Conservation (phyloP, 1,140 invertebrate genomes). For the Cotesia typhae region DNA sequence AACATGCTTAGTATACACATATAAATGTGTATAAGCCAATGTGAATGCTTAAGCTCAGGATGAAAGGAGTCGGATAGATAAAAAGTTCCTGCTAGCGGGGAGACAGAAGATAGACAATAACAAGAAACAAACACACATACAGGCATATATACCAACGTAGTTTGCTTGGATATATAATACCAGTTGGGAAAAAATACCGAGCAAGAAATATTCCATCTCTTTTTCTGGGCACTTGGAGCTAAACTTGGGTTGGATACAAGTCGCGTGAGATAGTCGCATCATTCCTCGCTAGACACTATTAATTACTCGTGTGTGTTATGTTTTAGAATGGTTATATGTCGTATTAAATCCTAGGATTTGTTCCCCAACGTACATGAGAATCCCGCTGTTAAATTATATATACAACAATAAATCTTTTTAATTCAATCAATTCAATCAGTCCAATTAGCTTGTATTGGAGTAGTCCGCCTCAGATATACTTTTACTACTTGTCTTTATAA, state of each 20-base stretch:
- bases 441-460: neutral
- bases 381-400: conserved; percentile 15
- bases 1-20: neutral
- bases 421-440: conserved; percentile 25
- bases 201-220: neutral
- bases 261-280: conserved; percentile 61
- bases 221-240: neutral
- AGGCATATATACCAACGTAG: neutral
- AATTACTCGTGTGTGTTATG: conserved; percentile 58
- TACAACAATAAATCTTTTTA: conserved; percentile 3
- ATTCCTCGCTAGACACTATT: conserved; percentile 57
- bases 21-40: conserved; percentile 26
- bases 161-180: neutral
- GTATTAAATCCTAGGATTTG: conserved; percentile 49
- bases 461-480: neutral
- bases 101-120: neutral
- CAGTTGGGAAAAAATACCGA: neutral
- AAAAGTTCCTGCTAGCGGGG: neutral
- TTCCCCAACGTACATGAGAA: conserved; percentile 32
- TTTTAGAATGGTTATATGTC: conserved; percentile 53
- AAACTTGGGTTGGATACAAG: conserved; percentile 28
- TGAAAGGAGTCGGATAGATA: conserved; percentile 24
- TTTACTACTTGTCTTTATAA: no score
- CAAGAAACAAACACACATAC: neutral
- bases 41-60: conserved; percentile 30